phyloP scores from a whole-genome alignment of 2,797 vertebrate species.

The Galaxias olidus region DNA sequence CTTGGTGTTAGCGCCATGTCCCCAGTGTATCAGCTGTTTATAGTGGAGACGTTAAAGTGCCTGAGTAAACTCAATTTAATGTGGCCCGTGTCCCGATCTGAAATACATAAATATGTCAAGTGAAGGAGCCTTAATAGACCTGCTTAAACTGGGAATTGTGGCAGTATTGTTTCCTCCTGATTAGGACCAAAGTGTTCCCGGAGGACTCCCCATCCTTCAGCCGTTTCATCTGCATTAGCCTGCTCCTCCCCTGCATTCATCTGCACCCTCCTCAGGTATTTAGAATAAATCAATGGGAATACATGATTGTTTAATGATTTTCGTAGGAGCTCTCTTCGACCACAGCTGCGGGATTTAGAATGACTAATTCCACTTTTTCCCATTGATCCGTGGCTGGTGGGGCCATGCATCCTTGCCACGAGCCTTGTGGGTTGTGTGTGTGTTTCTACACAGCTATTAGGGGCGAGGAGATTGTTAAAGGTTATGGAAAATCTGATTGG shows the following conservation, averaged over 20 bases:
- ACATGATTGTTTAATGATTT: constrained; percentile 99
- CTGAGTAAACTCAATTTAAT: constrained; percentile 92
- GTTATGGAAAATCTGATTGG: constrained; percentile 18
- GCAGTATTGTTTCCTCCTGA: constrained; percentile 97
- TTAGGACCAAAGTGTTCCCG: constrained; percentile 92
- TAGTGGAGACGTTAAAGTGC: constrained; percentile 75
- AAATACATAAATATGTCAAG: constrained; percentile 98
- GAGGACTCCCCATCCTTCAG: constrained; percentile 88
- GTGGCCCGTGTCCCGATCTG: constrained; percentile 86
- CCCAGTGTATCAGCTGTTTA: constrained; percentile 51
- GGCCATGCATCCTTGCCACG: constrained; percentile 78
- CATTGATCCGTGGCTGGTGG: constrained; percentile 82
- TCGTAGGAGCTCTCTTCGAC: constrained; percentile 94
- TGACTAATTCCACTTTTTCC: constrained; percentile 98
- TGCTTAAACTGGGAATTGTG: constrained; percentile 94
- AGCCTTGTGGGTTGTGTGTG: constrained; percentile 17
- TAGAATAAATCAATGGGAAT: constrained; percentile 99
- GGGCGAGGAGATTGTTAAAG: constrained; percentile 36
- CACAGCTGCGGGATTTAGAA: constrained; percentile 97
- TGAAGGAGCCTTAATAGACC: constrained; percentile 97
- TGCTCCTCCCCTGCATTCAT: constrained; percentile 95
- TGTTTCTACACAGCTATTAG: constrained; percentile 7
- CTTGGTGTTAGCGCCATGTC: constrained; percentile 20
- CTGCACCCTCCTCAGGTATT: constrained; percentile 97
- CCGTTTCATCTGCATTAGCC: constrained; percentile 98